Conservation (phyloP, 2,888 invertebrate genomes). For the Macrophya alboannulata region DNA sequence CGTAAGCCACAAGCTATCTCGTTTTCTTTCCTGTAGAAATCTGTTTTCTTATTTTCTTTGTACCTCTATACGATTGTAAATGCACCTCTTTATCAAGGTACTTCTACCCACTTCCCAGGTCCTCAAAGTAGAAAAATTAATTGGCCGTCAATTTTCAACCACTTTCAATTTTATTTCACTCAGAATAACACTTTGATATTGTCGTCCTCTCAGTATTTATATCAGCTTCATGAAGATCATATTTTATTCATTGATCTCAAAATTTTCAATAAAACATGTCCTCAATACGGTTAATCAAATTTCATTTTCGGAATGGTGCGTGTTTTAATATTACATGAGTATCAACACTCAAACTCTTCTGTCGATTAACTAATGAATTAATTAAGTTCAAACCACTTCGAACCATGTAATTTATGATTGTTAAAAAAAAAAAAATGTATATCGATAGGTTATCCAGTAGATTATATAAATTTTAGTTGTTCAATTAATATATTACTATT, state of each 20-base stretch:
- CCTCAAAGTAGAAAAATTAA: conserved; percentile 44
- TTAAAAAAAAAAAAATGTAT: conserved; percentile 27
- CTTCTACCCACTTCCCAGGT: background rate
- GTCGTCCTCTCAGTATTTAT: background rate
- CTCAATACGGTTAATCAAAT: background rate
- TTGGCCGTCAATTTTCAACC: conserved; percentile 25
- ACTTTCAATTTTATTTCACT: conserved; percentile 36
- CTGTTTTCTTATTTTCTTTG: conserved; percentile 38
- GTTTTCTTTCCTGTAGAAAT: conserved; percentile 20
- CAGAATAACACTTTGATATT: conserved; percentile 30
- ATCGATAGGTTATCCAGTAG: background rate
- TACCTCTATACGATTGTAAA: background rate
- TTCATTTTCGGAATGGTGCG: background rate
- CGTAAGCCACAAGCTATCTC: conserved; percentile 16
- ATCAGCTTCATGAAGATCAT: background rate
- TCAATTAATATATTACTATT: conserved; percentile 21
- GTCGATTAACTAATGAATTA: background rate
- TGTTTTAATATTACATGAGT: background rate
- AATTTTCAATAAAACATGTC: conserved; percentile 5
- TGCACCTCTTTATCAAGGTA: background rate
- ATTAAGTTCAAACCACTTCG: background rate
- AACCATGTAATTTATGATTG: background rate
- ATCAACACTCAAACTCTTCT: conserved; percentile 1
- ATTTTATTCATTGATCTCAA: conserved; percentile 29
- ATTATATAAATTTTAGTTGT: background rate